Percentiles rank a stretch among this genome's conserved stretches.
Evolutionary conservation across 30 jellyfish, hydroid and myxozoan genomes (phyloP).

Genomic region (Cassiopea xamachana): DNA sequence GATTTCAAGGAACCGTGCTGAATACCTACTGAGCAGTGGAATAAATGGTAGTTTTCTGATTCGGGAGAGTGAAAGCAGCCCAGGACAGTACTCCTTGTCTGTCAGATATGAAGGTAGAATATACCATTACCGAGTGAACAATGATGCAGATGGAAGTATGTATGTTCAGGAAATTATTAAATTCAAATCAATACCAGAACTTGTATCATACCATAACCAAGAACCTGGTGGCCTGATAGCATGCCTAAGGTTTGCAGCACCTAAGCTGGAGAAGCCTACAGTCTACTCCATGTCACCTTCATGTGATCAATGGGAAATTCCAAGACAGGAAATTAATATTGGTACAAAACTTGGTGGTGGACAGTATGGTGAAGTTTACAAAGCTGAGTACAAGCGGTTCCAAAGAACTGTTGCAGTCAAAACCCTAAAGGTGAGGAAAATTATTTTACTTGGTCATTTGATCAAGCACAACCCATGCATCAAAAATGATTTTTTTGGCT

Average conservation of each 20-base stretch:
- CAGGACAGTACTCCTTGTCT: conserved; percentile 95
- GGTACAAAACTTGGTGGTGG: conserved; percentile 98
- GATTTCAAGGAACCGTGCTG: conserved; percentile 95
- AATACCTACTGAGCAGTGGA: conserved; percentile 92
- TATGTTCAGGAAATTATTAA: conserved; percentile 92
- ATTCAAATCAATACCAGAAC: conserved; percentile 84
- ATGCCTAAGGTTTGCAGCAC: conserved; percentile 89
- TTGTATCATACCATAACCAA: conserved; percentile 79
- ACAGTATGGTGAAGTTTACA: conserved; percentile 96
- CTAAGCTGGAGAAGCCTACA: conserved; percentile 91
- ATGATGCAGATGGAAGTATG: conserved; percentile 82
- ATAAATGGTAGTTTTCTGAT: conserved; percentile 92
- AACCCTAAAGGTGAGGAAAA: conserved; percentile 80
- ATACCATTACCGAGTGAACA: conserved; percentile 90
- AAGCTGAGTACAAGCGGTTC: conserved; percentile 89
- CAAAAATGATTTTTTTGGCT: too few species aligned
- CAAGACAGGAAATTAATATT: conserved; percentile 90
- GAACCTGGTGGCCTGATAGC: conserved; percentile 97
- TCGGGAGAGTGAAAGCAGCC: conserved; percentile 97
- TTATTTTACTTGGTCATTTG: neutral
- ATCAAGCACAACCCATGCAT: neutral
- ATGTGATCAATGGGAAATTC: conserved; percentile 95
- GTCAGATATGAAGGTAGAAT: conserved; percentile 94
- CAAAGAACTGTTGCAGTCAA: conserved; percentile 97
- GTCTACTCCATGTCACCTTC: conserved; percentile 86